Base-by-base conservation (phyloP, 1,140 invertebrate genomes). In the Heliconius eleuchia region DNA sequence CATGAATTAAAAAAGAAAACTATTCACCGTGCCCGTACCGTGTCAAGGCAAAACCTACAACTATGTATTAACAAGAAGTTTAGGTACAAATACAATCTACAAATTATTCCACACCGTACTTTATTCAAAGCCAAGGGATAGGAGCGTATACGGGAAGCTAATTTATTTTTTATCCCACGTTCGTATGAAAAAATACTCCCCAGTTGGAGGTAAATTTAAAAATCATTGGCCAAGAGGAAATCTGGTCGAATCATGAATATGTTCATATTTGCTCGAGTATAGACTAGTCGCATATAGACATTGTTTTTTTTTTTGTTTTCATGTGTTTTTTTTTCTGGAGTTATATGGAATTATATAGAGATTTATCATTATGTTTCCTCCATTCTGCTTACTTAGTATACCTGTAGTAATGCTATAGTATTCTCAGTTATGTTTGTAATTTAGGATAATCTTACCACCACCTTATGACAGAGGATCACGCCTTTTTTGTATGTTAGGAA, bases 111-210 rank as follows among this genome's bases (percentile, higher is more conserved):
- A 66, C 79, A 52, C 42, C 77, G 79, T 84, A 80, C 80, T 84
- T 85, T 85, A 86, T 86, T 84, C 82, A 86, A 83, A 85, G 60
- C 72, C 30, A 78, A 16, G 19, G 73, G 80, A 52, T 52, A 52
- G 50, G 18, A 19, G 16, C 75, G 84, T 85, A 82, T 83, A 81
- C 80, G 82, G 82, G 79, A 77, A 81, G 82, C 82, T 84, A 87
- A 86, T 87, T 88, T 86, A 86, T 86, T 85, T 88, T 88, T 88
- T 86, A 86, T 87, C 78, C 84, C 16, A 13, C 50, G 70, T 60
- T 70, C 77, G 78, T 82, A 80, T 80, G 82, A 83, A 83, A 86
- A 86, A 84, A 85, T 71, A 84, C 79, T 77, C 77, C 82, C 83
- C 71, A 27, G 71, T 71, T 74, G 81, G 82, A 87, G 83, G 84